Evolutionary conservation across 2,888 invertebrate genomes (phyloP).

Genomic region (Pandemis cinnamomeana): DNA sequence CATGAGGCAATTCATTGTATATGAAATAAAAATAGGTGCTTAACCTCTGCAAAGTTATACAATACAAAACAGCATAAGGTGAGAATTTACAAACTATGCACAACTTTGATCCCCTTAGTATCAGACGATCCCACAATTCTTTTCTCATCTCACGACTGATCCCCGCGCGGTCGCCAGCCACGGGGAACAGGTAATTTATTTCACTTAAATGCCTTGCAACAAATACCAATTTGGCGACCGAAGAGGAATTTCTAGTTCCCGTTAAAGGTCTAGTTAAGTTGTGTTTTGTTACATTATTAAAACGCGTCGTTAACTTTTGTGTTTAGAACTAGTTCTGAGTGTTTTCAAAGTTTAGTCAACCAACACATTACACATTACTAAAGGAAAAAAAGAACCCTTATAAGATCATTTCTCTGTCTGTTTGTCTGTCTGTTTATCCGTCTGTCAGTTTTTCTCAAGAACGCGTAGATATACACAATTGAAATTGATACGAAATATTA

Average conservation of each 20-base stretch:
- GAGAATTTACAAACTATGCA: background rate
- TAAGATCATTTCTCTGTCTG: no score
- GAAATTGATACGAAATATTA: no score
- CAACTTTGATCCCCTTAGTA: conserved; percentile 23
- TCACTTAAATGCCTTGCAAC: conserved; percentile 64
- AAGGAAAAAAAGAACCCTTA: no score
- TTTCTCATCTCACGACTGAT: conserved; percentile 71
- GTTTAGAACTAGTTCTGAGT: conserved; percentile 13
- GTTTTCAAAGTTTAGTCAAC: background rate
- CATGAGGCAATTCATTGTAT: no score
- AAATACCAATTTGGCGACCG: conserved; percentile 59
- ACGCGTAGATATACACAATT: no score
- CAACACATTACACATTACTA: no score
- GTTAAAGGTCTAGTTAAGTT: conserved; percentile 42
- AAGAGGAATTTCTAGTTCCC: conserved; percentile 48
- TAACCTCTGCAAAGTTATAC: background rate
- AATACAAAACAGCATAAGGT: background rate
- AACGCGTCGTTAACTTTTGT: conserved; percentile 38
- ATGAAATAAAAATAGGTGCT: no score
- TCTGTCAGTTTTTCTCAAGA: no score
- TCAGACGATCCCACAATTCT: conserved; percentile 62
- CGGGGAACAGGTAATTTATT: conserved; percentile 68
- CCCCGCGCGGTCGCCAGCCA: conserved; percentile 61
- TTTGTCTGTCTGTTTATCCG: no score
- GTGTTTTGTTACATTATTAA: conserved; percentile 34